Evolutionary conservation across 2,888 invertebrate genomes (phyloP).

Genomic region (Dolomedes plantarius): DNA sequence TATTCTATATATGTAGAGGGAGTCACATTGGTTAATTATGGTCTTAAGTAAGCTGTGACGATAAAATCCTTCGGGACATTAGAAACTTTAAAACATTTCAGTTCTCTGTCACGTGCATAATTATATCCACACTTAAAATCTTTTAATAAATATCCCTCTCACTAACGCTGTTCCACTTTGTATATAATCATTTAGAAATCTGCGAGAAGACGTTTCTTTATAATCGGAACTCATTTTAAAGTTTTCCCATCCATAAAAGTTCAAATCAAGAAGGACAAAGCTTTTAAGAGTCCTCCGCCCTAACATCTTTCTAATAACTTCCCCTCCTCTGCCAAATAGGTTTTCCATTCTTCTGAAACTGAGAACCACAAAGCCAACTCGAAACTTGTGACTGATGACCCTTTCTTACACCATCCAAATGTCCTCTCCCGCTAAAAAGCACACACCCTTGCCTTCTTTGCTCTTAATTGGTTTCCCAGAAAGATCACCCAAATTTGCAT

Average conservation of each 20-base stretch:
- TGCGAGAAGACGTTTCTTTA: neutral
- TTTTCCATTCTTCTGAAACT: slow-evolving; percentile 9
- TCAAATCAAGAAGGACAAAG: neutral
- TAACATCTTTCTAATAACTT: slow-evolving; percentile 36
- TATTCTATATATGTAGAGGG: too few relatives aligned
- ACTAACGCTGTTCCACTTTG: too few relatives aligned
- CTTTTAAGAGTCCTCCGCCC: neutral
- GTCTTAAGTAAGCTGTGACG: too few relatives aligned
- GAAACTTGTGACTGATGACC: slow-evolving; percentile 55
- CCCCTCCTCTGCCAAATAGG: slow-evolving; percentile 35
- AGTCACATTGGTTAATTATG: too few relatives aligned
- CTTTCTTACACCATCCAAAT: slow-evolving; percentile 17
- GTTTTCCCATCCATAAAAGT: neutral
- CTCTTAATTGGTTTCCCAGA: slow-evolving; percentile 63
- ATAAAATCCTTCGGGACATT: too few relatives aligned
- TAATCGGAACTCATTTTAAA: neutral
- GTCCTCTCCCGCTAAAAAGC: slow-evolving; percentile 34
- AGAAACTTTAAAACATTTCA: too few relatives aligned
- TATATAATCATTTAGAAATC: neutral
- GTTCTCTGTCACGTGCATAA: too few relatives aligned
- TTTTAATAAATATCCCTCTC: too few relatives aligned
- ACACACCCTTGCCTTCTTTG: slow-evolving; percentile 5
- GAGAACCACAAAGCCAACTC: slow-evolving; percentile 53
- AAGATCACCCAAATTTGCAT: slow-evolving; percentile 54
- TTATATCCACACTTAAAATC: too few relatives aligned